Evolutionary conservation across 2,797 vertebrate genomes (phyloP), one percentile per base, ranked within the genome.

Genomic region (Pangasius krempfi): DNA sequence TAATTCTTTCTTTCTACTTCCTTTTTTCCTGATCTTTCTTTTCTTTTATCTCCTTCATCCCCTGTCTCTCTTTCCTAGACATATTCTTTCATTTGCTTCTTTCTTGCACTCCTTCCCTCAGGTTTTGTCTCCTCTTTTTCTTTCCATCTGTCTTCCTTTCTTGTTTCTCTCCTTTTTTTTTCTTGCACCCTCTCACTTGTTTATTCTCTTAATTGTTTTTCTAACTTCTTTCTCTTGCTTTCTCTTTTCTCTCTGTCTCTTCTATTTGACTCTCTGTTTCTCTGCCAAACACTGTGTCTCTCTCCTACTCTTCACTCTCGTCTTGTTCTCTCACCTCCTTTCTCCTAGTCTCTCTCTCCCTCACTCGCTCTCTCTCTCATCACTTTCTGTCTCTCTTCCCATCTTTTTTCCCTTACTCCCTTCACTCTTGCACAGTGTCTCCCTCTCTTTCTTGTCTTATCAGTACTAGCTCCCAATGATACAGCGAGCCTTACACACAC

Each of bases 381-480:
- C 20, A 37, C 8, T 44, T 44, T 50, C 25, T 20, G 16, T 76
- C 44, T 76, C 40, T 75, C 25, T n/a, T 52, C 27, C 13, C 3
- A n/a, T 78, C 12, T 75, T 75, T 30, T 37, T 81, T 54, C 30
- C 10, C 22, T 25, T 58, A 13, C 1, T 56, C 30, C 54, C 30
- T n/a, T 64, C 18, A 58, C 16, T 60, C 79, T 58, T 81, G 14
- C 33, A 37, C 27, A 30, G 40, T n/a, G 54, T 91, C 88, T 47
- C 40, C 5, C 70, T 87, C 90, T 54, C 80, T 86, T 90, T 47
- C 79, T 88, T 70, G 13, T 88, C 91, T 91, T 94, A 94, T 95
- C 94, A 87, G 87, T 54, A 89, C 79, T 93, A 37, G 93, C 93
- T 94, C 91, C 93, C 94, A 92, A 93, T 95, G 93, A 96, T 95